phyloP scores from a whole-genome alignment of 2,888 invertebrate genomes.

The Julus scanicus region DNA sequence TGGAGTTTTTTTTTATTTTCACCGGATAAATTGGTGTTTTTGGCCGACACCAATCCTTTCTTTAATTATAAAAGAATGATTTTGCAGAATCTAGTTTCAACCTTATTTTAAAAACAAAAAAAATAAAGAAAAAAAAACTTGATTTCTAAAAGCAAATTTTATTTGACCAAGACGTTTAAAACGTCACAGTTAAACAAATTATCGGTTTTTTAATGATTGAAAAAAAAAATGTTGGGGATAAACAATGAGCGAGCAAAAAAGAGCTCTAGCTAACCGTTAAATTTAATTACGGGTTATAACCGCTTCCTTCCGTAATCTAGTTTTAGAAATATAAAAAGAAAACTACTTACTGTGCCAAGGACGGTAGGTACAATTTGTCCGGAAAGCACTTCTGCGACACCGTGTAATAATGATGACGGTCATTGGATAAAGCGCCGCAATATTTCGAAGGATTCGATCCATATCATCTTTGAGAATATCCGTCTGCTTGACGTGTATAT shows the following conservation, averaged over 20 bases:
- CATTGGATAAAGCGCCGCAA: background rate
- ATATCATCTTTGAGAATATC: background rate
- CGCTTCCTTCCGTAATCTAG: background rate
- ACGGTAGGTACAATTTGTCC: background rate
- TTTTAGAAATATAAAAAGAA: background rate
- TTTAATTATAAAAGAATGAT: conserved; percentile 7
- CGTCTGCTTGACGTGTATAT: too few species aligned
- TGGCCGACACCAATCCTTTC: background rate
- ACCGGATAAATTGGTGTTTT: background rate
- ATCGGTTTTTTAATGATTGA: background rate
- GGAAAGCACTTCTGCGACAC: background rate
- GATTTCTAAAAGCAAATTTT: background rate
- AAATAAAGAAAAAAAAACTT: background rate
- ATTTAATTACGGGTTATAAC: background rate
- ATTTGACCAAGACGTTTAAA: background rate
- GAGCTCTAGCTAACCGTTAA: background rate
- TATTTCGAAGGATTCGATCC: too few species aligned
- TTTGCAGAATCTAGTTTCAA: background rate
- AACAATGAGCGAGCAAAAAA: conserved; percentile 10
- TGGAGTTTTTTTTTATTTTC: background rate
- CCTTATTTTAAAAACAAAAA: too few species aligned
- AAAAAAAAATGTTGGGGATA: background rate
- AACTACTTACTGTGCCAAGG: background rate
- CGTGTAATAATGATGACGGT: background rate
- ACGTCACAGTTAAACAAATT: background rate